Conservation (phyloP, 2,888 invertebrate species). For the Nesidiocoris tenuis region DNA sequence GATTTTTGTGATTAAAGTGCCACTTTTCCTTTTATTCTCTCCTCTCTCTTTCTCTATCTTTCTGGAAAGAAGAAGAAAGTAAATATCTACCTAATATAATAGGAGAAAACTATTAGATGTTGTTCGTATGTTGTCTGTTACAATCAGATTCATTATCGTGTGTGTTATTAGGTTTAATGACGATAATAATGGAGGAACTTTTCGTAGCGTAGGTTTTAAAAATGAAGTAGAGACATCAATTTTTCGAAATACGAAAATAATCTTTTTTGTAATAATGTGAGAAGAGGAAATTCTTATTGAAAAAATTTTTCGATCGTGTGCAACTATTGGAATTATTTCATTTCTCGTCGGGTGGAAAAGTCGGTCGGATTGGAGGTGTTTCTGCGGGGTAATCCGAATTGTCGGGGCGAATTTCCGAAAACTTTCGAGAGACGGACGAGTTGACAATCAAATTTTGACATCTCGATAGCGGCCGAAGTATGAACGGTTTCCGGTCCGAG, state of each 20-base stretch:
- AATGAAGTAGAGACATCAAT: slow-evolving; percentile 38
- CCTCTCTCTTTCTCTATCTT: slow-evolving; percentile 65
- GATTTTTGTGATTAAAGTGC: slow-evolving; percentile 69
- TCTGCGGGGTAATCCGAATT: slow-evolving; percentile 38
- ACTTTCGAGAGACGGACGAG: too few relatives aligned
- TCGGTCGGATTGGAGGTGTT: slow-evolving; percentile 39
- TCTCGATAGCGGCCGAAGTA: too few relatives aligned
- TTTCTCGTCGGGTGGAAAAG: not conserved
- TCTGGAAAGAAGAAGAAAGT: slow-evolving; percentile 55
- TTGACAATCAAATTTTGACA: not conserved
- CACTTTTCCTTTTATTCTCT: slow-evolving; percentile 63
- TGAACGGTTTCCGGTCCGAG: too few relatives aligned
- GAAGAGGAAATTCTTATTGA: too few relatives aligned
- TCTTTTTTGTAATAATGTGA: too few relatives aligned
- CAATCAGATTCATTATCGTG: slow-evolving; percentile 48
- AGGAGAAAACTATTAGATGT: slow-evolving; percentile 51
- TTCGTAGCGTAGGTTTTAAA: slow-evolving; percentile 29
- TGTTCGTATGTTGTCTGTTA: slow-evolving; percentile 49
- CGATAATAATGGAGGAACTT: slow-evolving; percentile 38
- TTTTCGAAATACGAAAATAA: slow-evolving; percentile 14
- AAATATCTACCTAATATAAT: slow-evolving; percentile 48
- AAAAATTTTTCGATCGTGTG: not conserved
- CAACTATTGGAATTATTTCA: too few relatives aligned
- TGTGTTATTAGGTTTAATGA: slow-evolving; percentile 47
- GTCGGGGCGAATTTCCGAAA: not conserved